Base-by-base conservation (phyloP, 64 coral and sea anemone species). In the Montipora capricornis region DNA sequence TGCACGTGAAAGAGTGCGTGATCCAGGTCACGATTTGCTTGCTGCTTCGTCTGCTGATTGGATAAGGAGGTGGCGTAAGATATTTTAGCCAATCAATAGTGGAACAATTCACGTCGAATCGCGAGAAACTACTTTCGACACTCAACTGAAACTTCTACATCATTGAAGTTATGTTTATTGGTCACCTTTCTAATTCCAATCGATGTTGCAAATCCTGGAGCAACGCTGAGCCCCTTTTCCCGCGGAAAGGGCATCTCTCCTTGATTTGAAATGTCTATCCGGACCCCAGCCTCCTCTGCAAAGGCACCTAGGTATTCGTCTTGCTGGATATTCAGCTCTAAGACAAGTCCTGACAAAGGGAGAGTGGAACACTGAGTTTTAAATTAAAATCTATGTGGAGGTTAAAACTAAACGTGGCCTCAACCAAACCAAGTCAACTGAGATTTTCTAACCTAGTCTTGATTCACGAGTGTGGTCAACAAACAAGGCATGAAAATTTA, bases 151-250 rank as follows among this genome's bases (percentile, higher is more conserved):
- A 26, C 26, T 26, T 26, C 26, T 26, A 26, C 26, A 26, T 26
- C 26, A 1, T 26, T 26, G 26, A 26, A 26, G 60, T 15, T 11
- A 69, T 37, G 17, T 20, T 5, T 14, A 49, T 15, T 52, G 9
- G 49, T 78, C 47, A 83, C 89, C 79, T 91, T 91, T 75, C 78
- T 69, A 64, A 91, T 82, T 74, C 89, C 89, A 74, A 91, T 59
- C 4, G 89, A 82, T 59, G 78, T 73, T 26, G 71, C 68, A 66
- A 74, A 70, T 46, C 89, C 89, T 52, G 89, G 89, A n/a, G 89
- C 57, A 45, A 44, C 49, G 4, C 80, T 91, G 10, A 91, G 79
- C 9, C 89, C 89, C 24, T 91, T 74, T 26, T 91, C 89, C 51
- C 55, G 55, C 3, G 89, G 89, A 74, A 91, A 91, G 0, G 79